Evolutionary conservation across 1,140 invertebrate species (phyloP).

Genomic region (Dendrolimus kikuchii): DNA sequence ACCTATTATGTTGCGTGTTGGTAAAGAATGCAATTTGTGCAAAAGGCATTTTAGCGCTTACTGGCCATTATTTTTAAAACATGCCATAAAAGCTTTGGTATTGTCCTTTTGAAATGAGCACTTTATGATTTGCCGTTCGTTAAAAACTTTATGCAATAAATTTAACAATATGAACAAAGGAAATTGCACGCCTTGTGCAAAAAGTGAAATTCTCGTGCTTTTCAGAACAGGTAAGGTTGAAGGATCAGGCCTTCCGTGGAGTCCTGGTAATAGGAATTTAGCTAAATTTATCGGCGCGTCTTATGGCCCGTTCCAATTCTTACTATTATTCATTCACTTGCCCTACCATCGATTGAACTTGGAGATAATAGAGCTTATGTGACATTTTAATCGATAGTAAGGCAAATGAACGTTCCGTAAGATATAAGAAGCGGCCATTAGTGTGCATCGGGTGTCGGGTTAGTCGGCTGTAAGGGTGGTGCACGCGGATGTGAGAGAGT

Average conservation of each 20-base stretch:
- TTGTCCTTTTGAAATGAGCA: constrained; percentile 21
- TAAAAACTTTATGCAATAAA: constrained; percentile 10
- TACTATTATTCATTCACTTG: constrained; percentile 2
- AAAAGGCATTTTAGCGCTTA: constrained; percentile 45
- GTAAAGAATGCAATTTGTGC: constrained; percentile 49
- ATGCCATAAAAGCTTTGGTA: constrained; percentile 32
- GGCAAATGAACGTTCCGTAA: no score
- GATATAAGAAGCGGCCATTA: no score
- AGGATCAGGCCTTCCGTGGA: constrained; percentile 1
- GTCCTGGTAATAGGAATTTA: constrained; percentile 22
- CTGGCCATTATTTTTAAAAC: constrained; percentile 22
- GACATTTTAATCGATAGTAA: no score
- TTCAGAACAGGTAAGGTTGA: constrained; percentile 8
- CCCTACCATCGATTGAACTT: no score
- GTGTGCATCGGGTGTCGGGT: no score
- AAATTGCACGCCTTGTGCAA: constrained; percentile 34
- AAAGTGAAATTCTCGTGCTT: constrained; percentile 24
- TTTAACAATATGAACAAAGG: constrained; percentile 19
- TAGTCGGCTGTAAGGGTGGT: constrained; percentile 4
- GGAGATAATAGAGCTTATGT: no score
- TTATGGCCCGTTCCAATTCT: no score
- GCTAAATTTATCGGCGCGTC: constrained; percentile 17
- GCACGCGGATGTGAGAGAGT: constrained; percentile 58
- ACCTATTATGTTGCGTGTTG: constrained; percentile 6
- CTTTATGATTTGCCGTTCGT: constrained; percentile 16